Evolutionary conservation across 2,888 invertebrate species (phyloP), one percentile per base, ranked within the genome.

Genomic region (Disparrhopalites patrizii): DNA sequence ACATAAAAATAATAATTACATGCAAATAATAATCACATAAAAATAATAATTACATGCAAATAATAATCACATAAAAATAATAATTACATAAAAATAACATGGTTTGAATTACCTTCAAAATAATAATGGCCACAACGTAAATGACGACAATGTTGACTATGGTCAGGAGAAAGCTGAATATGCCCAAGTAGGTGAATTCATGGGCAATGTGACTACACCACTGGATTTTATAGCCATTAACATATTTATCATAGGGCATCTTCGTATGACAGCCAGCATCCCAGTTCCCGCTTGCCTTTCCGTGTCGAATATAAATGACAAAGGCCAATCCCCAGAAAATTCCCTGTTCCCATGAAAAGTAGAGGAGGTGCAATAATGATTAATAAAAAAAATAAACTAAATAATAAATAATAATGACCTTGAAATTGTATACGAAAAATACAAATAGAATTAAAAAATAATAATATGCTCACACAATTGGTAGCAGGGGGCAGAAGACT

Each of bases 121-220:
- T 87, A 70, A 89, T 83, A 75, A 90, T 85, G 1, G 90, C 91
- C 58, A 89, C 88, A 74, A 89, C 84, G 78, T 90, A 88, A 77
- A 92, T 91, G 79, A 91, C 90, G 76, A 87, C 83, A 68, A 92
- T 90, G 79, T 92, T 92, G 36, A 92, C 84, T 57, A 91, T 82
- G 1, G 91, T 91, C 60, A 92, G 79, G 70, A 88, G 85, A 66
- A 89, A 87, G 76, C 91, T 91, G 62, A 91, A 86, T 64, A 88
- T 85, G 27, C 91, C 92, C 77, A 90, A 87, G 68, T 88, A 82
- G 60, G 87, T 85, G 77, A 88, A 88, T 78, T 92, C 91, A 33
- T 85, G 84, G 1, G 90, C 87, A 74, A 90, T 81, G 77, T 89
- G 87, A 76, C 87, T 84, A 58, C 87, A 87, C 77, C 91, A 91